Percentiles rank a stretch among this genome's conserved stretches.
Conservation (phyloP, 1,140 invertebrate species). For the Cryptotermes secundus region DNA sequence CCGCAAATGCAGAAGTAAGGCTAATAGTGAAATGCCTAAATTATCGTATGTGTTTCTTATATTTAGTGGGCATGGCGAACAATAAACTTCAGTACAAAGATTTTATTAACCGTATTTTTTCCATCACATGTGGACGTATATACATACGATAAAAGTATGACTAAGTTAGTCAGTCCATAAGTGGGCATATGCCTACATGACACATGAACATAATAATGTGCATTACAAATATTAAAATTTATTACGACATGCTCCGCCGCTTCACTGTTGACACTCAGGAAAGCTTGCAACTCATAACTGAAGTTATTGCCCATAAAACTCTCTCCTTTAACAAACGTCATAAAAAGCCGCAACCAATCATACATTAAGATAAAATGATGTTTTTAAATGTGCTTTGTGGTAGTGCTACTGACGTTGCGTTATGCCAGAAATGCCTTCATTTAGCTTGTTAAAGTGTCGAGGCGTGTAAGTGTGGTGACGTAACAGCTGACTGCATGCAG, state of each 20-base stretch:
- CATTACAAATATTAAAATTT: neutral
- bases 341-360: neutral
- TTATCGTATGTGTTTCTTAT: too few species aligned
- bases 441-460: neutral
- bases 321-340: neutral
- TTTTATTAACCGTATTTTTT: neutral
- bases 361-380: neutral
- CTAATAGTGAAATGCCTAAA: too few species aligned
- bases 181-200: neutral
- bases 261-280: neutral
- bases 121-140: neutral
- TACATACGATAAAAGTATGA: neutral
- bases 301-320: conserved; percentile 4
- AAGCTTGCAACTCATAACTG: neutral
- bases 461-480: neutral
- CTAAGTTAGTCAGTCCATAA: neutral
- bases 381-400: neutral
- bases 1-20: too few species aligned
- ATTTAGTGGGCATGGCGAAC: too few species aligned
- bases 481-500: neutral
- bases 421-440: neutral
- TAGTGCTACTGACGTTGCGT: neutral
- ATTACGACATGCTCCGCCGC: neutral
- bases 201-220: neutral
- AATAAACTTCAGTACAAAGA: neutral